Percentiles rank a stretch among this genome's conserved stretches.
Conservation (phyloP, 2,888 invertebrate genomes). For the Parasteatoda lunata region DNA sequence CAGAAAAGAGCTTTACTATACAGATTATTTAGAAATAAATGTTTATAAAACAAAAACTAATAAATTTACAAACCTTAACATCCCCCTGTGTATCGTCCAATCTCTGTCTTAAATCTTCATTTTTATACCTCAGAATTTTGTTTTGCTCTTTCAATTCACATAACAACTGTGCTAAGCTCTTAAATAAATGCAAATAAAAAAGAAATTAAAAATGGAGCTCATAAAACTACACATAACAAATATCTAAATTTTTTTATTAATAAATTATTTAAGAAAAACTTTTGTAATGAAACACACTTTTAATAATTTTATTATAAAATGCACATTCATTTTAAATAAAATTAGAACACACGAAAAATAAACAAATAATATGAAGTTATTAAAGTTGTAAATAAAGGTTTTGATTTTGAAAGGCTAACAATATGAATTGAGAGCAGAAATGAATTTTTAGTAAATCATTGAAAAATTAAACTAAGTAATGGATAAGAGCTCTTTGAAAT, state of each 20-base stretch:
- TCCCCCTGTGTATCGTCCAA: conserved; percentile 77
- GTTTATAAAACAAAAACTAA: background rate
- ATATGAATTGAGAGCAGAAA: no score
- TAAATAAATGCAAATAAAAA: background rate
- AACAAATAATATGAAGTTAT: no score
- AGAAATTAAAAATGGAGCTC: background rate
- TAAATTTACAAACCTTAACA: conserved; percentile 73
- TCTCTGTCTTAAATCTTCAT: conserved; percentile 83
- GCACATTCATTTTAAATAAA: no score
- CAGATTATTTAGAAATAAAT: no score
- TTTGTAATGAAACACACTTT: background rate
- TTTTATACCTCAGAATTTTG: conserved; percentile 78
- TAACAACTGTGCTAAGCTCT: conserved; percentile 69
- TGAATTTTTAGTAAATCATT: no score
- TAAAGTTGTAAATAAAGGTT: no score
- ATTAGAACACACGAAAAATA: no score
- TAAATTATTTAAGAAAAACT: background rate
- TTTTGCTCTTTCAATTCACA: conserved; percentile 77
- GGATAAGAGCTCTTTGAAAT: no score
- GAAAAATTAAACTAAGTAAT: no score
- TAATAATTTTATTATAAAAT: no score
- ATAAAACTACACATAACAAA: background rate
- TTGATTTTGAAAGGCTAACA: no score
- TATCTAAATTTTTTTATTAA: background rate
- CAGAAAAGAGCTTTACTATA: no score